A percentile compares a stretch with the other conserved stretches of the same genome.
Evolutionary conservation across 1,140 invertebrate species (phyloP).

Genomic region (Lysiphlebus fabarum): DNA sequence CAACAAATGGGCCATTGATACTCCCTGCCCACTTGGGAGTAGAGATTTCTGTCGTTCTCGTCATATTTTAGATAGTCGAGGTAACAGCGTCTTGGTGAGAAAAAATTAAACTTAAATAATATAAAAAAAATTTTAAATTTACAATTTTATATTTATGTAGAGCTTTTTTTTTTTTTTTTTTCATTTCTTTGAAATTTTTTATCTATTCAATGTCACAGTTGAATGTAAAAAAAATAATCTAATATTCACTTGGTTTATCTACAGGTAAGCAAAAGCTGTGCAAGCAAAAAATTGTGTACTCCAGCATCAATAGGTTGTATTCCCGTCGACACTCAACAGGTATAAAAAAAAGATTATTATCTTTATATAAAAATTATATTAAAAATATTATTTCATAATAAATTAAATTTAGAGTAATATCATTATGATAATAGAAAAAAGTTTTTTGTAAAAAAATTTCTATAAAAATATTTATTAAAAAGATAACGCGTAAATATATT

Average conservation of each 20-base stretch:
- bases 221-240: not conserved
- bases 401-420: no score
- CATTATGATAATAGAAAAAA: no score
- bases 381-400: no score
- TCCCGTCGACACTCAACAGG: slow-evolving; percentile 63
- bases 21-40: slow-evolving; percentile 61
- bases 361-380: no score
- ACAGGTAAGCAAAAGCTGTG: slow-evolving; percentile 65
- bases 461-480: no score
- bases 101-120: slow-evolving; percentile 4
- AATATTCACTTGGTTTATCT: slow-evolving; percentile 17
- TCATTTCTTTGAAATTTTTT: no score
- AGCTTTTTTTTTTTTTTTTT: not conserved
- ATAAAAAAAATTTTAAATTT: not conserved
- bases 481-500: slow-evolving; percentile 27
- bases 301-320: slow-evolving; percentile 63
- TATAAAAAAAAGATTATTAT: slow-evolving; percentile 44
- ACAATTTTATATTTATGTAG: not conserved
- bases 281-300: slow-evolving; percentile 60
- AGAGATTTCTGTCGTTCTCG: slow-evolving; percentile 65
- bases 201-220: not conserved
- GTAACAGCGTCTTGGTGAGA: slow-evolving; percentile 59
- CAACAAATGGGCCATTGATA: slow-evolving; percentile 66
- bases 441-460: no score
- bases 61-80: slow-evolving; percentile 64